Percentiles rank a stretch among this genome's conserved stretches.
phyloP scores from a whole-genome alignment of 92 coral and sea anemone genomes.

The Parazoanthus swiftii region DNA sequence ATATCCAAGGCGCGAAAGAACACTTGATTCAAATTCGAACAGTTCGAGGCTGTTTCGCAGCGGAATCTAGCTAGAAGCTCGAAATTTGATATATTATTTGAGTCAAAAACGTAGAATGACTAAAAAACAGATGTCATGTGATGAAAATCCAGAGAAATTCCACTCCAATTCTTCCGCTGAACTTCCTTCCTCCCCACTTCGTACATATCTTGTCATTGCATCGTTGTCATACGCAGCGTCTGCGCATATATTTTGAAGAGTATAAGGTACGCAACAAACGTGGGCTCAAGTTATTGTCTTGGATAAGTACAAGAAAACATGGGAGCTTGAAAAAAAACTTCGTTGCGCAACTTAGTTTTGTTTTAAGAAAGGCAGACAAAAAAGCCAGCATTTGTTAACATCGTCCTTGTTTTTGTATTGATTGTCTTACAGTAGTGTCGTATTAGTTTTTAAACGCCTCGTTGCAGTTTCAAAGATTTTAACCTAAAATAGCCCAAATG shows the following conservation, averaged over 20 bases:
- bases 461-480: too few species aligned
- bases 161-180: slow-evolving; percentile 26
- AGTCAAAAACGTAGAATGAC: neutral
- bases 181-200: slow-evolving; percentile 33
- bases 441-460: too few species aligned
- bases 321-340: too few species aligned
- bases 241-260: slow-evolving; percentile 31
- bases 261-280: slow-evolving; percentile 15
- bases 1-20: slow-evolving; percentile 46
- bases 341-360: too few species aligned
- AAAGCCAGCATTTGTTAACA: too few species aligned
- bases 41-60: slow-evolving; percentile 39
- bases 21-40: slow-evolving; percentile 42
- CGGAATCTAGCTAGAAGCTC: slow-evolving; percentile 11
- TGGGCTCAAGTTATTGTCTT: slow-evolving; percentile 29
- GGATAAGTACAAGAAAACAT: neutral
- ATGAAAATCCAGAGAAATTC: slow-evolving; percentile 17
- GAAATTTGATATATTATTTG: neutral
- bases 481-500: too few species aligned
- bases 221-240: slow-evolving; percentile 47
- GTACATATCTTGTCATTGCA: slow-evolving; percentile 42
- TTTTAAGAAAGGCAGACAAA: too few species aligned
- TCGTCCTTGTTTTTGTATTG: too few species aligned
- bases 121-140: slow-evolving; percentile 2
- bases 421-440: too few species aligned